A percentile compares a stretch with the other conserved stretches of the same genome.
phyloP scores from a whole-genome alignment of 2,888 invertebrate genomes.

The Ophioninae sp. region DNA sequence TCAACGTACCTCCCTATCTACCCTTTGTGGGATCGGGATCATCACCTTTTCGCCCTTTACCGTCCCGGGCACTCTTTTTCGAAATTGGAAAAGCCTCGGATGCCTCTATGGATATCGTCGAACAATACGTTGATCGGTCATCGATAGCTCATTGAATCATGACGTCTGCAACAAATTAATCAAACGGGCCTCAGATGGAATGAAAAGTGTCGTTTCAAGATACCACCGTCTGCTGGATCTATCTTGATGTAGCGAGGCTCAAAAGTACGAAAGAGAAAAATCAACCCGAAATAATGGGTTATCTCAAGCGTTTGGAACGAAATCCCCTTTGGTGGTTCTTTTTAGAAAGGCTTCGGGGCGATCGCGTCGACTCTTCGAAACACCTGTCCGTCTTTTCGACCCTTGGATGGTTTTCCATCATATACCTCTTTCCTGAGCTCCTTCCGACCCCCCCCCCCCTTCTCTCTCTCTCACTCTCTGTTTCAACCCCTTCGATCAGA shows the following conservation, averaged over 20 bases:
- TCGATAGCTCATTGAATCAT: not conserved
- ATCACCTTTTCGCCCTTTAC: constrained; percentile 6
- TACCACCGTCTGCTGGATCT: not conserved
- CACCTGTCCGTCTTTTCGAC: constrained; percentile 50
- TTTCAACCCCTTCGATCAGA: constrained; percentile 62
- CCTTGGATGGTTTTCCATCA: not conserved
- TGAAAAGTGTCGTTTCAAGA: not conserved
- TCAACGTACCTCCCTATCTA: constrained; percentile 2
- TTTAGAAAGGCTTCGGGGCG: constrained; percentile 28
- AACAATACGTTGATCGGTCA: not conserved
- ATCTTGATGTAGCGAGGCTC: constrained; percentile 17
- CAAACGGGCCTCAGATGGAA: not conserved
- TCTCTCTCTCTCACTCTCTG: not conserved
- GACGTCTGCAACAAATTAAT: not conserved
- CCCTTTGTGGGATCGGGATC: constrained; percentile 8
- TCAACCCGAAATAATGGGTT: constrained; percentile 15
- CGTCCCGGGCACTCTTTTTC: not conserved
- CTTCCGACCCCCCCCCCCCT: not conserved
- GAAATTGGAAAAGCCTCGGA: constrained; percentile 1
- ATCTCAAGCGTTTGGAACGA: constrained; percentile 9
- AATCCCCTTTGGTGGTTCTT: constrained; percentile 22
- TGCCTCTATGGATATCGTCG: not conserved
- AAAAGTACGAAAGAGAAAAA: not conserved
- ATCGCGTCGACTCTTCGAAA: constrained; percentile 49
- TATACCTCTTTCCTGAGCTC: constrained; percentile 9